phyloP scores from a whole-genome alignment of 2,888 invertebrate genomes.

The Argynnis bischoffii region DNA sequence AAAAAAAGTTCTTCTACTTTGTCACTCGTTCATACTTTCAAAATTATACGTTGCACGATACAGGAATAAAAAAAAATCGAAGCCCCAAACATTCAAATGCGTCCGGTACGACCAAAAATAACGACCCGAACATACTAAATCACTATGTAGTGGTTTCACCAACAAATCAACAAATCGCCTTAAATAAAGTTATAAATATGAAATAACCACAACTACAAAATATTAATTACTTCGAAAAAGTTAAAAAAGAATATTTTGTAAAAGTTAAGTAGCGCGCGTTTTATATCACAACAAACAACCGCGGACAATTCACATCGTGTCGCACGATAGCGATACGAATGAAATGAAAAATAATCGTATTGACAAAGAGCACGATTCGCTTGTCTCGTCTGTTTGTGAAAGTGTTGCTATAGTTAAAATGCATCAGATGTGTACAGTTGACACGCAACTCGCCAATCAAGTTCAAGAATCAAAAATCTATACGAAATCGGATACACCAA shows the following conservation, averaged over 20 bases:
- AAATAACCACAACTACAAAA: constrained; percentile 13
- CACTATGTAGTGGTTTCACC: constrained; percentile 29
- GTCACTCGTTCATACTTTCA: constrained; percentile 27
- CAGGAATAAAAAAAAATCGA: constrained; percentile 25
- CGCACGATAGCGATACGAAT: constrained; percentile 25
- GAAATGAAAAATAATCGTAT: constrained; percentile 21
- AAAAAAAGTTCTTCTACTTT: neutral
- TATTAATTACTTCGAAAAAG: constrained; percentile 10
- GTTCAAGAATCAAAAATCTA: constrained; percentile 18
- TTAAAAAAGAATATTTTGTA: constrained; percentile 17
- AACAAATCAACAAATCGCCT: constrained; percentile 21
- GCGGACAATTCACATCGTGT: constrained; percentile 19
- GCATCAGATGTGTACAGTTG: constrained; percentile 5
- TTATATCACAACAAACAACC: constrained; percentile 22
- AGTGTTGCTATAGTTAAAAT: constrained; percentile 27
- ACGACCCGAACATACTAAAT: constrained; percentile 41
- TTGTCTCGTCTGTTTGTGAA: constrained; percentile 12
- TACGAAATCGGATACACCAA: neutral
- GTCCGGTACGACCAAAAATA: constrained; percentile 44
- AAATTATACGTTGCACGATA: constrained; percentile 17
- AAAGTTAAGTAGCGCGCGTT: constrained; percentile 31
- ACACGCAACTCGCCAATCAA: constrained; percentile 22
- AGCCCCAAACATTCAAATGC: constrained; percentile 29
- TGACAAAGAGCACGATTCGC: constrained; percentile 24
- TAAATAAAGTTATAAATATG: constrained; percentile 24